These are phyloP conservation scores for Spheniscus mendiculus DNA, from an alignment of 2,113 vertebrate genomes.

Conservation along the genomic window DNA sequence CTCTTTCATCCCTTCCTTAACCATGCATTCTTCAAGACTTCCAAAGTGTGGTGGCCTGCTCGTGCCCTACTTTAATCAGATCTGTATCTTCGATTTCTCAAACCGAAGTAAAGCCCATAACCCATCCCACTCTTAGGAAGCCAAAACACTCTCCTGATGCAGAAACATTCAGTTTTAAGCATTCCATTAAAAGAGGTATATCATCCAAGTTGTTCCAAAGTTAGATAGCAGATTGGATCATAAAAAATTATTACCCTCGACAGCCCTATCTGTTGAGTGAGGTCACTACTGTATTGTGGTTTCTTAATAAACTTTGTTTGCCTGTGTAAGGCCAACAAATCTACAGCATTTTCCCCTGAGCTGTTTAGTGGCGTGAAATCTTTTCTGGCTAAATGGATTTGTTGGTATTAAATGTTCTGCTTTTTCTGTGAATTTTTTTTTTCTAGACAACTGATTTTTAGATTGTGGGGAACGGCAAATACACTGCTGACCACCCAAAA, in stretches of 20 bases:
- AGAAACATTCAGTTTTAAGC: background rate
- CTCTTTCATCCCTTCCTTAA: background rate
- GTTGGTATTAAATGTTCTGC: background rate
- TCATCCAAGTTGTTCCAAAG: background rate
- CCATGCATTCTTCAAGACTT: background rate
- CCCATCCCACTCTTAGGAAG: background rate
- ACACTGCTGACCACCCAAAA: background rate
- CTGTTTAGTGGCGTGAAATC: background rate
- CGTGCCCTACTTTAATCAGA: background rate
- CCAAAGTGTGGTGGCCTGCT: background rate
- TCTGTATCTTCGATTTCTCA: background rate
- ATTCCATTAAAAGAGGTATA: background rate
- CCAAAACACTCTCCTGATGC: background rate
- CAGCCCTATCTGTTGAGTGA: background rate
- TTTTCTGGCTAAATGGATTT: background rate
- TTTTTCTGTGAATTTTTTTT: background rate
- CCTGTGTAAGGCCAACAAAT: background rate
- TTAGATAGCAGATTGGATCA: background rate
- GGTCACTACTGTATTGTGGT: background rate
- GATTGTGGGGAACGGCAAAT: background rate
- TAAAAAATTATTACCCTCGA: background rate
- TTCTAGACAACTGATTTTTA: background rate
- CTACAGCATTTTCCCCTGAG: background rate
- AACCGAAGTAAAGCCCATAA: background rate
- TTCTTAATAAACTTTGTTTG: background rate